These are phyloP conservation scores for Thalassoma bifasciatum DNA, from an alignment of 2,113 vertebrate species.

Conservation along the genomic window DNA sequence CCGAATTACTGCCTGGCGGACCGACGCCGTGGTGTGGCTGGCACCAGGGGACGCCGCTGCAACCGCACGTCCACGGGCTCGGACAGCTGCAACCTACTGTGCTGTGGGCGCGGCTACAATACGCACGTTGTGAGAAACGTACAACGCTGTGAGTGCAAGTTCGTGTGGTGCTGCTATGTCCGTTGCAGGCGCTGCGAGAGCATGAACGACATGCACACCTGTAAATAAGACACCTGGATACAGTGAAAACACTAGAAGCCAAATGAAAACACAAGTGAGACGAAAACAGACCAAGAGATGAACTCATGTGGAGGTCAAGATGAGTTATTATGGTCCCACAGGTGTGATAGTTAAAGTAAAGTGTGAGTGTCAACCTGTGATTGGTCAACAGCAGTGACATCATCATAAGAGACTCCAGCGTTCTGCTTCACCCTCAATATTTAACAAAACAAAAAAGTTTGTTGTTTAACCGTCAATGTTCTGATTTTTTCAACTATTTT, in stretches of 20 bases:
- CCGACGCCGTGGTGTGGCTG: constrained; percentile 86
- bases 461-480: no score
- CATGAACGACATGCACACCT: constrained; percentile 96
- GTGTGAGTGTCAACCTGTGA: neutral
- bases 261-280: no score
- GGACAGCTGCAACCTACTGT: constrained; percentile 92
- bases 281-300: no score
- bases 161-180: constrained; percentile 98
- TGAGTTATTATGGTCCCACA: neutral
- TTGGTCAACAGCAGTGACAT: neutral
- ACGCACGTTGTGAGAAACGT: constrained; percentile 92
- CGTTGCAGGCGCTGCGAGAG: constrained; percentile 94
- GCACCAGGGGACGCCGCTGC: constrained; percentile 92
- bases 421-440: neutral
- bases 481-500: neutral
- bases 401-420: neutral
- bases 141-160: constrained; percentile 95
- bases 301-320: neutral
- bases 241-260: neutral
- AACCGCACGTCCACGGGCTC: constrained; percentile 89
- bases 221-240: constrained; percentile 82
- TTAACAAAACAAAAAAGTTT: no score
- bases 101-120: constrained; percentile 96
- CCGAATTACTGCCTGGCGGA: constrained; percentile 96
- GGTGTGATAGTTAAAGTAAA: no score